Conservation (phyloP, 2,113 vertebrate species). For the Poeciliopsis retropinna region DNA sequence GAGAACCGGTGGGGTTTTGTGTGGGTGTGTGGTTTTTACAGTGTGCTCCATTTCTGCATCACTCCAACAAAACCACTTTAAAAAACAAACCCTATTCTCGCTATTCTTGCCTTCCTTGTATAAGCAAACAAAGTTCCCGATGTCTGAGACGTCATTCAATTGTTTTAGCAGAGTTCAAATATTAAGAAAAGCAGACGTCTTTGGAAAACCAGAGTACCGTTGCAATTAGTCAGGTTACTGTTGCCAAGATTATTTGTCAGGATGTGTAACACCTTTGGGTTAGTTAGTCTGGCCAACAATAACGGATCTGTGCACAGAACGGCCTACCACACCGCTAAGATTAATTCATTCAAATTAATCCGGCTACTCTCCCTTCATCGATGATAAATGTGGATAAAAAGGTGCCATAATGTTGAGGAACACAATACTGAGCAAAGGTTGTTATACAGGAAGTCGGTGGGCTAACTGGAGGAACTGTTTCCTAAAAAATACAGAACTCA, state of each 20-base stretch:
- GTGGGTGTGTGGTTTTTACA: not conserved
- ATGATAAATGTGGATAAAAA: too few species aligned
- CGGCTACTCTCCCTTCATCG: not conserved
- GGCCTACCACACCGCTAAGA: not conserved
- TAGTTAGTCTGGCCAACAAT: not conserved
- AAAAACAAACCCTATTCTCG: not conserved
- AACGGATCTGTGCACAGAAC: not conserved
- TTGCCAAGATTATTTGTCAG: too few species aligned
- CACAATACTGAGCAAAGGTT: not conserved
- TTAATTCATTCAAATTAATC: not conserved
- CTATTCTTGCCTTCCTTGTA: not conserved
- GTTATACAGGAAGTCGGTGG: not conserved
- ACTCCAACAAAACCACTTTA: not conserved
- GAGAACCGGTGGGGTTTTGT: not conserved
- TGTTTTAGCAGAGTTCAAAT: not conserved
- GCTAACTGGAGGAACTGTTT: too few species aligned
- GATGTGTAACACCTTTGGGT: too few species aligned
- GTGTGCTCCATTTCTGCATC: not conserved
- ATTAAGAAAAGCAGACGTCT: not conserved
- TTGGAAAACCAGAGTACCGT: not conserved
- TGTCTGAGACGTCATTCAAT: not conserved
- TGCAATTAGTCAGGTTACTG: not conserved
- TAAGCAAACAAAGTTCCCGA: not conserved
- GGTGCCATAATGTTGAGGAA: not conserved
- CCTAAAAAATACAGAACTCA: not conserved